Percentiles rank a stretch among this genome's conserved stretches.
Conservation (phyloP, 2,888 invertebrate genomes). For the Sthenelais limicola region DNA sequence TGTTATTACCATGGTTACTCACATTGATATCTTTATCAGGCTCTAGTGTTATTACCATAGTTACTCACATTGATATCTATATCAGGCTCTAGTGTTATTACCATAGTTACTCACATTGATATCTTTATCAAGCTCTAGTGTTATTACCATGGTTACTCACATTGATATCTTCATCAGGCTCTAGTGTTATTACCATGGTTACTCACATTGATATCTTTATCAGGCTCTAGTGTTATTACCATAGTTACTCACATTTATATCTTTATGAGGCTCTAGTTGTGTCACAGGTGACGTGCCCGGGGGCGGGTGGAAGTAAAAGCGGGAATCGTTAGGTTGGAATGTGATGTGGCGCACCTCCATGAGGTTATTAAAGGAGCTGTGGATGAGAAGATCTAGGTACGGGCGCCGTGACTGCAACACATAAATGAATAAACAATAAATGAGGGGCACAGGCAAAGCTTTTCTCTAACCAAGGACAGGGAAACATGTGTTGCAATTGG, state of each 20-base stretch:
- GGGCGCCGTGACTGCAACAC: slow-evolving; percentile 82
- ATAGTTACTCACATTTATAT: slow-evolving; percentile 43
- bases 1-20: background rate
- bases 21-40: background rate
- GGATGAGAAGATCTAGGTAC: slow-evolving; percentile 83
- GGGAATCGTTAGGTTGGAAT: slow-evolving; percentile 78
- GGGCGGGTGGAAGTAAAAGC: slow-evolving; percentile 76
- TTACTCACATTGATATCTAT: background rate
- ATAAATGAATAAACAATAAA: background rate
- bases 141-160: background rate
- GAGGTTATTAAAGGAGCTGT: slow-evolving; percentile 84
- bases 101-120: background rate
- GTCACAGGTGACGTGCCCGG: slow-evolving; percentile 62
- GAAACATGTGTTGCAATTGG: background rate
- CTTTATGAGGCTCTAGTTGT: slow-evolving; percentile 63
- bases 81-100: background rate
- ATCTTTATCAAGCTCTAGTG: background rate
- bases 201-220: background rate
- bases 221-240: background rate
- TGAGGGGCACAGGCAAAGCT: background rate
- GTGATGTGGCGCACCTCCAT: slow-evolving; percentile 83
- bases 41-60: background rate
- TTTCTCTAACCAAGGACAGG: no score
- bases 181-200: background rate
- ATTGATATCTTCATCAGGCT: background rate